Conservation (phyloP, 2,797 vertebrate genomes). For the Ceryle rudis region DNA sequence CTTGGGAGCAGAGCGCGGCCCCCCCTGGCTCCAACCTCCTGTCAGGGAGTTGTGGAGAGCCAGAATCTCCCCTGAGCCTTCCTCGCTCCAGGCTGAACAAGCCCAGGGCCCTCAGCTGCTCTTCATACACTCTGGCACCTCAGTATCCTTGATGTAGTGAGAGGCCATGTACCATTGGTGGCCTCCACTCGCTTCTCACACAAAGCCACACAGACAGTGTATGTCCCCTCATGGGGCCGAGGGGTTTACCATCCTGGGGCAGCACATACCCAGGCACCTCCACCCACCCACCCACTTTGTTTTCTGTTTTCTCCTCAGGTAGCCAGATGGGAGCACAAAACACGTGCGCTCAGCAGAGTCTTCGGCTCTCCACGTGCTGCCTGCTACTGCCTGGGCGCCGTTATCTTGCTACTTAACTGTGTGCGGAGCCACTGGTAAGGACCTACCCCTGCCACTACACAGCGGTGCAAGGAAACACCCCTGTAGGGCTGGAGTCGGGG, state of each 20-base stretch:
- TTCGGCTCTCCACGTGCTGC: slow-evolving; percentile 85
- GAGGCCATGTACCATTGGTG: not conserved
- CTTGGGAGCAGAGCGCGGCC: too few species aligned
- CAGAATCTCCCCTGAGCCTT: too few species aligned
- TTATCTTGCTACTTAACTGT: slow-evolving; percentile 88
- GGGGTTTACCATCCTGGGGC: not conserved
- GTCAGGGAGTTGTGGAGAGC: too few species aligned
- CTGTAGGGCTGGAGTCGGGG: fast-evolving
- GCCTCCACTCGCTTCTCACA: not conserved
- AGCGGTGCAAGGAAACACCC: not conserved
- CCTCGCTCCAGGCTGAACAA: too few species aligned
- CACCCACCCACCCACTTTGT: not conserved
- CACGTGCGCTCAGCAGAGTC: slow-evolving; percentile 80
- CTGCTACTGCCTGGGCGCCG: slow-evolving; percentile 86
- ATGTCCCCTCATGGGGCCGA: fast-evolving
- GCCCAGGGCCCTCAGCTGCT: not conserved
- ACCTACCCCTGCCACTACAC: fast-evolving
- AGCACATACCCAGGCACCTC: not conserved
- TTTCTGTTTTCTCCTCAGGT: slow-evolving; percentile 74
- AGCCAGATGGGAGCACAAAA: slow-evolving; percentile 88
- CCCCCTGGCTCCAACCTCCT: too few species aligned
- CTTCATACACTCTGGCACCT: not conserved
- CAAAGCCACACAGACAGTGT: not conserved
- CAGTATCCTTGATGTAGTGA: not conserved
- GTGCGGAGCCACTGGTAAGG: slow-evolving; percentile 92